Percentiles rank a stretch among this genome's conserved stretches.
phyloP scores from a whole-genome alignment of 1,140 invertebrate species.

The Calliphora vicina region DNA sequence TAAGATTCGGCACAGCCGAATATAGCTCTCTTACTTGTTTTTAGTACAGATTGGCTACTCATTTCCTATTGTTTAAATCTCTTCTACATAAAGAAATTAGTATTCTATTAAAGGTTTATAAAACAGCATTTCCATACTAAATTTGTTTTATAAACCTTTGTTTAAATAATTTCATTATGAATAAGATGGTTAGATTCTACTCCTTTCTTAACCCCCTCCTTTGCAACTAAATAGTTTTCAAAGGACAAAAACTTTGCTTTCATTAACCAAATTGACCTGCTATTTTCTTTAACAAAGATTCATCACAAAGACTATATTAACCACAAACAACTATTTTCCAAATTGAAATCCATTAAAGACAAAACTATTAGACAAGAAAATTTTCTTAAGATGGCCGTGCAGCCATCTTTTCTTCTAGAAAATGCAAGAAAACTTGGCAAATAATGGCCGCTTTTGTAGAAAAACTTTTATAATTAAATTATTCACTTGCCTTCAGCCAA shows the following conservation, averaged over 20 bases:
- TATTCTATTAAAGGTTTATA: too few relatives aligned
- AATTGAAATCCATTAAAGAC: background rate
- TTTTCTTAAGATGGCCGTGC: background rate
- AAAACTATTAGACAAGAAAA: background rate
- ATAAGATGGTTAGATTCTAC: too few relatives aligned
- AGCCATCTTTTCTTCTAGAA: too few relatives aligned
- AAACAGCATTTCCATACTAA: too few relatives aligned
- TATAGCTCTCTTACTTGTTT: too few relatives aligned
- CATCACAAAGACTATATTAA: background rate
- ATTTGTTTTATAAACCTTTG: too few relatives aligned
- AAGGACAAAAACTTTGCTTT: background rate
- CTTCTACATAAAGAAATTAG: too few relatives aligned
- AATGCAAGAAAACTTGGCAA: background rate
- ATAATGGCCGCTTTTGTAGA: background rate
- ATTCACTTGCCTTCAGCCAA: background rate
- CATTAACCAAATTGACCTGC: background rate
- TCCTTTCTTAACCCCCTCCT: background rate
- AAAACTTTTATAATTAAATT: background rate
- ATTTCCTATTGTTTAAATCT: too few relatives aligned
- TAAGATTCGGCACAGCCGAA: too few relatives aligned
- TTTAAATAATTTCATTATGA: too few relatives aligned
- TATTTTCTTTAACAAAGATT: background rate
- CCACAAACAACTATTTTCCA: background rate
- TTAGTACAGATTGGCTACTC: too few relatives aligned
- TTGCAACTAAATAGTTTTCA: slow-evolving; percentile 5